A percentile compares a stretch with the other conserved stretches of the same genome.
phyloP scores from a whole-genome alignment of 1,140 invertebrate species.

The Leptopilina boulardi region DNA sequence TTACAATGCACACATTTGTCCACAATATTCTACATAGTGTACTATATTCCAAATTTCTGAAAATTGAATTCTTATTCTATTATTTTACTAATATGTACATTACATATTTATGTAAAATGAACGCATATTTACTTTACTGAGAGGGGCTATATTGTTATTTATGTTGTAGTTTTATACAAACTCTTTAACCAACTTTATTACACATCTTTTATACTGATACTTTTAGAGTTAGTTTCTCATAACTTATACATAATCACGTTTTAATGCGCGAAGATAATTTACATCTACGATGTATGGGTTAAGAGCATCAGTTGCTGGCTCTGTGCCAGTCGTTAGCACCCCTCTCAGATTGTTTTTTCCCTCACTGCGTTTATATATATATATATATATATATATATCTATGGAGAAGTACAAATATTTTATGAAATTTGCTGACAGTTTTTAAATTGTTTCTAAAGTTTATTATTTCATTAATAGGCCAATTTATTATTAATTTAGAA shows the following conservation, averaged over 20 bases:
- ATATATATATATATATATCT: too few relatives aligned
- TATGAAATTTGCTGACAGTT: not conserved
- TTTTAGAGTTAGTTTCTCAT: not conserved
- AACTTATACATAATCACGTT: conserved; percentile 7
- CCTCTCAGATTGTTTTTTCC: not conserved
- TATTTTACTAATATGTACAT: not conserved
- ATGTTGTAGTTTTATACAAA: too few relatives aligned
- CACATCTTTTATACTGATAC: not conserved
- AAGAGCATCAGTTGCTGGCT: conserved; percentile 5
- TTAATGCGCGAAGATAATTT: conserved; percentile 14
- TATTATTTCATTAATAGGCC: not conserved
- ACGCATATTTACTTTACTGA: too few relatives aligned
- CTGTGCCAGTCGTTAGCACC: conserved; percentile 15
- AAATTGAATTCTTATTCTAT: not conserved
- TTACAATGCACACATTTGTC: not conserved
- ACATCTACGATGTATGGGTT: conserved; percentile 4
- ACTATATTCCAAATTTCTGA: not conserved
- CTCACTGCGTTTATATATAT: not conserved
- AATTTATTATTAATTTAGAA: not conserved
- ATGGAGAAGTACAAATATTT: conserved; percentile 35
- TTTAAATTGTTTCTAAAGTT: not conserved
- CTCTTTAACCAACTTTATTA: not conserved
- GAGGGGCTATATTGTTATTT: too few relatives aligned
- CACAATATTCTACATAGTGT: not conserved
- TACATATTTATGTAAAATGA: not conserved